Base-by-base conservation (phyloP, 2,113 vertebrate genomes). In the Phyllostomus discolor region DNA sequence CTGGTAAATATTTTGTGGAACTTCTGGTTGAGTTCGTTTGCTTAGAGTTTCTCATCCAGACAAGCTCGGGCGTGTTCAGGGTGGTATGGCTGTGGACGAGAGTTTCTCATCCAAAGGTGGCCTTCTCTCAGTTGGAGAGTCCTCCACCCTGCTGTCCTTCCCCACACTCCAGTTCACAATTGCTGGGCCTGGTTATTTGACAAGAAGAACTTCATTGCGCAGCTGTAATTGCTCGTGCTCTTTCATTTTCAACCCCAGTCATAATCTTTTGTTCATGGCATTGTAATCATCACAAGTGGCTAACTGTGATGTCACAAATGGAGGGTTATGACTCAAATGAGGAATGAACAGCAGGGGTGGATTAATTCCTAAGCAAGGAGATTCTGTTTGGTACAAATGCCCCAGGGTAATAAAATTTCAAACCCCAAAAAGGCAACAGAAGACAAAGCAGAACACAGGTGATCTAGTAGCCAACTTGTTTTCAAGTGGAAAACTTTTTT, bases 381-480 rank as follows among this genome's bases (percentile, higher is more conserved):
- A 97, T 96, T 92, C 89, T 90, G 94, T 97, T 98, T 98, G 96
- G 97, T 98, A 81, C 92, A 97, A 91, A 98, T 98, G 97, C 98
- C 97, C 83, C 67, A 96, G 93, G 93, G 95, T 97, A 97, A 97
- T 98, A 97, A 97, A 96, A 96, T 90, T 97, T 89, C 81, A 96
- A 97, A 87, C 38, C 64, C 75, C 64, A 83, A 96, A 89, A 94
- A 83, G 67, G 90, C 67, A 66, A 88, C 78, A 88, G 95, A 79
- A 96, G 92, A 92, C 86, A 93, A 96, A 98, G 95, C 26, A 50
- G 94, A 97, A 90, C 98, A 97, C 98, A 97, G 97, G 97, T 97
- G 98, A 97, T 96, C 97, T 96, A 93, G 97, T 98, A 98, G 96
- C 97, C 96, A 97, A 95, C 97, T 98, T 98, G 95, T 96, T 95